Conservation (phyloP, 2,888 invertebrate species). For the Sinhomidia bicolor region DNA sequence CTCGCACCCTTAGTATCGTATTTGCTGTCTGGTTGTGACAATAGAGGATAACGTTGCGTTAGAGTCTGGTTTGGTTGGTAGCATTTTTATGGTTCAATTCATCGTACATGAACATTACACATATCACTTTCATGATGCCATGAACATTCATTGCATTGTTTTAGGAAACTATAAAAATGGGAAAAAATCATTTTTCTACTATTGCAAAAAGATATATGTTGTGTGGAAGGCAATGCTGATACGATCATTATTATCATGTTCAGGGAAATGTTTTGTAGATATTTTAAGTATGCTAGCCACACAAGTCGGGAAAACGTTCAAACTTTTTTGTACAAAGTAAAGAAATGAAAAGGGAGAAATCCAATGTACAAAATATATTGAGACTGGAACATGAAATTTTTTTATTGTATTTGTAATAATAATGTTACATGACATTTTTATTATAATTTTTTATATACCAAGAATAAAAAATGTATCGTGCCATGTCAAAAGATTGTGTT, state of each 20-base stretch:
- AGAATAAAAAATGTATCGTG: too few relatives aligned
- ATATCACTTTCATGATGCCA: conserved; percentile 49
- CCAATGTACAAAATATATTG: background rate
- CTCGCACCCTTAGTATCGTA: too few relatives aligned
- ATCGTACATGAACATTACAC: background rate
- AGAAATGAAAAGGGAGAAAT: background rate
- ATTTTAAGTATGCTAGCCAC: background rate
- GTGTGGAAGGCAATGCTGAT: background rate
- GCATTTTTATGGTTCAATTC: conserved; percentile 58
- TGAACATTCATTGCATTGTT: conserved; percentile 64
- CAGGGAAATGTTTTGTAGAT: background rate
- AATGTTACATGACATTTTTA: background rate
- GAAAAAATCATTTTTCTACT: conserved; percentile 54
- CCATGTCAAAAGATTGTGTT: too few relatives aligned
- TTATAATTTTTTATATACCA: conserved; percentile 27
- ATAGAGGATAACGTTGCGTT: background rate
- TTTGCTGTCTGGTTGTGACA: conserved; percentile 50
- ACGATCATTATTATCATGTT: conserved; percentile 2
- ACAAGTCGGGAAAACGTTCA: background rate
- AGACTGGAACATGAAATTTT: background rate
- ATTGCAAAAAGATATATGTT: background rate
- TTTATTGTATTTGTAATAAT: background rate
- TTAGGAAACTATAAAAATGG: conserved; percentile 51
- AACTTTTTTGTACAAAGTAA: background rate
- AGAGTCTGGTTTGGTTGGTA: background rate